Conservation (phyloP, 2,113 vertebrate genomes). For the Arenaria interpres region DNA sequence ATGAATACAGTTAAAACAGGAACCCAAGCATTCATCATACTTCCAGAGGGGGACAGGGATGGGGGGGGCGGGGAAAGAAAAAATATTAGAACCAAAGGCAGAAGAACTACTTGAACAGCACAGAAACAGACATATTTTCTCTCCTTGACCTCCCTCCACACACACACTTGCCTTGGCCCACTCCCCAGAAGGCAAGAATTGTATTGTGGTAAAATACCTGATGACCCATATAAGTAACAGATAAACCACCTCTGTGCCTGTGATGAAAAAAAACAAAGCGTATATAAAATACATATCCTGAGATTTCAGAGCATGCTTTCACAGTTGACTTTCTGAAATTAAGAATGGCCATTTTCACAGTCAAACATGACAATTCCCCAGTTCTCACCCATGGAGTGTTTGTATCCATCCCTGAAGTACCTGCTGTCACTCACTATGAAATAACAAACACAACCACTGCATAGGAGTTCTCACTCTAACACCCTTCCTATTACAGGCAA, state of each 20-base stretch:
- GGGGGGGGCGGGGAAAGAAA: not conserved
- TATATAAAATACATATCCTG: not conserved
- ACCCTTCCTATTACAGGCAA: not conserved
- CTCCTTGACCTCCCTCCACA: accelerated
- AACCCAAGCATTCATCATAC: not conserved
- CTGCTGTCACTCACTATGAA: not conserved
- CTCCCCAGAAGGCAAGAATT: not conserved
- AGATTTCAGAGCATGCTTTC: not conserved
- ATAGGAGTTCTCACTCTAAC: not conserved
- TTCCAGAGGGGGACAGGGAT: not conserved
- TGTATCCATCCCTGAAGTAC: not conserved
- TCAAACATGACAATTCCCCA: not conserved
- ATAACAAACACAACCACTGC: not conserved
- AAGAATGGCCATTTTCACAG: not conserved
- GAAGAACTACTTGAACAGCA: not conserved
- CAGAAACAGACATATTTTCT: not conserved
- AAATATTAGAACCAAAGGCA: not conserved
- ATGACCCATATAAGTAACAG: not conserved
- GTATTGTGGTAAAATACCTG: not conserved
- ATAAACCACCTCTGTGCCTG: not conserved
- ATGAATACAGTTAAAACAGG: not conserved
- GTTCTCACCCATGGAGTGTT: not conserved
- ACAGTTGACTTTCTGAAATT: not conserved
- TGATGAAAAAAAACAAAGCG: not conserved
- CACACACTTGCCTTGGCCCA: not conserved